Percentiles rank a stretch among this genome's conserved stretches.
These are phyloP conservation scores for Lasioglossum malachurum DNA, from an alignment of 2,888 invertebrate species.

Conservation along the genomic window DNA sequence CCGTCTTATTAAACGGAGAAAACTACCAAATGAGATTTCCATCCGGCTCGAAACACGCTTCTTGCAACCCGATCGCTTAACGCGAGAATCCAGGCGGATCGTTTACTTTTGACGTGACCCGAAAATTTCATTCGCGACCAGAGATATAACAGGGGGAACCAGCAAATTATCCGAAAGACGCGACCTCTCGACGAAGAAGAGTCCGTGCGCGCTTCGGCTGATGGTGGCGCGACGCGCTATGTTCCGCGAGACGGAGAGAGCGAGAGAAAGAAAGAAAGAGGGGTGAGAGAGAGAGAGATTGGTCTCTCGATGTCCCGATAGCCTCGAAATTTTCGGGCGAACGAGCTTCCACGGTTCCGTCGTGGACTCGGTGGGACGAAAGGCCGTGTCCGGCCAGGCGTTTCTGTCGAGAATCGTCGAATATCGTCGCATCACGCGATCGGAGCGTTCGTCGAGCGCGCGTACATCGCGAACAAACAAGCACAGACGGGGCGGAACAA, in stretches of 20 bases:
- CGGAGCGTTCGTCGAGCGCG: conserved; percentile 14
- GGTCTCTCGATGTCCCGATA: neutral
- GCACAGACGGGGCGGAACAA: conserved; percentile 26
- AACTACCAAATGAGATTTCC: conserved; percentile 75
- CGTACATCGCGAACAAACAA: conserved; percentile 23
- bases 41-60: conserved; percentile 70
- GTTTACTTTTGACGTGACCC: conserved; percentile 69
- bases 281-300: neutral
- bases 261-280: neutral
- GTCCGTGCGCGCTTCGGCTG: neutral
- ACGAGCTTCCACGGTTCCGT: neutral
- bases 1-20: conserved; percentile 73
- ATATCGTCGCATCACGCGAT: conserved; percentile 37
- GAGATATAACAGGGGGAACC: conserved; percentile 28
- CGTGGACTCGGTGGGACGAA: neutral
- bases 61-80: conserved; percentile 57
- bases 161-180: conserved; percentile 28
- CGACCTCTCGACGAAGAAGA: neutral
- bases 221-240: too few relatives aligned
- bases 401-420: neutral
- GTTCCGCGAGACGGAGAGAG: neutral
- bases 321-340: neutral
- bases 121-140: conserved; percentile 64
- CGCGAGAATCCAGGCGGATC: conserved; percentile 60
- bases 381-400: neutral